phyloP scores from a whole-genome alignment of 2,113 vertebrate species.

The Trichomycterus rosablanca region DNA sequence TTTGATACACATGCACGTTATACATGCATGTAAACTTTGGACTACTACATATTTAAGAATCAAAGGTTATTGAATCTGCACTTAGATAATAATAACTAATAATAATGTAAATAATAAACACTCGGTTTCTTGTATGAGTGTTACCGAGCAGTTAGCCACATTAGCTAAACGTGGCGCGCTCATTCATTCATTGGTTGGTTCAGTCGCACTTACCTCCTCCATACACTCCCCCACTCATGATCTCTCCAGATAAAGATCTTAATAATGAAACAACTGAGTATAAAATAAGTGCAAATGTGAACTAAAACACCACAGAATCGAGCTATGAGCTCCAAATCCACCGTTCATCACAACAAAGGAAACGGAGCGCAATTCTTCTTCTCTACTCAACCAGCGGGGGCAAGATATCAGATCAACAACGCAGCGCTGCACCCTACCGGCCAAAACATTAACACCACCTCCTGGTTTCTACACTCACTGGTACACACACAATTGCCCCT shows the following conservation, averaged over 20 bases:
- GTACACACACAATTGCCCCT: neutral
- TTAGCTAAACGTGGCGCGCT: conserved; percentile 48
- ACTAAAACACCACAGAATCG: neutral
- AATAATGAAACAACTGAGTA: too few species aligned
- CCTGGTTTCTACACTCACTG: too few species aligned
- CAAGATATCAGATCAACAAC: neutral
- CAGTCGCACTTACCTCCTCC: conserved; percentile 70
- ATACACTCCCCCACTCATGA: conserved; percentile 76
- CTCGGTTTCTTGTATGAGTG: neutral
- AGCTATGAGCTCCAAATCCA: neutral
- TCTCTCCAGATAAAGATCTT: conserved; percentile 5
- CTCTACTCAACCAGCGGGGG: neutral
- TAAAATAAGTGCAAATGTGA: neutral
- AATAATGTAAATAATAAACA: too few species aligned
- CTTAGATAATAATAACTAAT: too few species aligned
- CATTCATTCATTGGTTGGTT: neutral
- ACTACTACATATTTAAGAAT: too few species aligned
- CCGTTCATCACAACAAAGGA: conserved; percentile 41
- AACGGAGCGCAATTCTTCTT: conserved; percentile 28
- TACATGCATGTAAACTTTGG: too few species aligned
- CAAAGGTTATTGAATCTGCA: too few species aligned
- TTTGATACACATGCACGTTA: too few species aligned
- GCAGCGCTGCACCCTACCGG: conserved; percentile 1
- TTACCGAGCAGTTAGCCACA: neutral
- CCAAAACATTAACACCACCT: neutral